These are phyloP conservation scores for Prostheceraeus crozeri DNA, from an alignment of 2,888 invertebrate genomes.

Conservation along the genomic window DNA sequence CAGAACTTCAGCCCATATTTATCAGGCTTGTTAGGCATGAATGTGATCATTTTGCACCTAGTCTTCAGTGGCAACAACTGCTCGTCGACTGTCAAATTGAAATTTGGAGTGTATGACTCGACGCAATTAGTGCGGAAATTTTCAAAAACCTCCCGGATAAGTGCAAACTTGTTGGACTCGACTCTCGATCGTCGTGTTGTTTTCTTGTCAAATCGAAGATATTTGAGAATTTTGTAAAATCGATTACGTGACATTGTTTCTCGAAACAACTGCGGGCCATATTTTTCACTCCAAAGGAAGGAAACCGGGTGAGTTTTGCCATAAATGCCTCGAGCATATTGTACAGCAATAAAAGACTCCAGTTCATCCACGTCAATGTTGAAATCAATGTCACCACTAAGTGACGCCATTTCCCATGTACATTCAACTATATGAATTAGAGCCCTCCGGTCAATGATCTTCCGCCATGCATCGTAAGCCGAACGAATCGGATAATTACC, in stretches of 20 bases:
- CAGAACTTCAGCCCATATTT: constrained; percentile 8
- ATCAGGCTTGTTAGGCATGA: constrained; percentile 24
- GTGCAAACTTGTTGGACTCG: not conserved
- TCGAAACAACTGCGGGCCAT: not conserved
- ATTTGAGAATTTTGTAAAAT: not conserved
- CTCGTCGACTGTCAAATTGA: constrained; percentile 5
- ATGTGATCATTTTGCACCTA: constrained; percentile 18
- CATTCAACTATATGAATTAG: constrained; percentile 2
- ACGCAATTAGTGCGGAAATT: not conserved
- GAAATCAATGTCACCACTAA: not conserved
- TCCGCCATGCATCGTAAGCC: no score
- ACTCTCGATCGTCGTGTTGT: not conserved
- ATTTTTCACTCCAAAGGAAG: no score
- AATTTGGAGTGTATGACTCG: constrained; percentile 1
- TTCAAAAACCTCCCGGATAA: constrained; percentile 13
- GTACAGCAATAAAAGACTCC: constrained; percentile 1
- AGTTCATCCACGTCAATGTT: not conserved
- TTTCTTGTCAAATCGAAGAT: constrained; percentile 2
- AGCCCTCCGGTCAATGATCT: no score
- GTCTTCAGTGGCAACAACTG: constrained; percentile 17
- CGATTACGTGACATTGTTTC: constrained; percentile 21
- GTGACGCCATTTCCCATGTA: no score
- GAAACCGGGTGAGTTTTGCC: no score
- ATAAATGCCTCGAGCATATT: not conserved
- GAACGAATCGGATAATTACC: no score